Evolutionary conservation across 2,113 vertebrate genomes (phyloP), one percentile per base, ranked within the genome.

Genomic region (Peromyscus maniculatus): DNA sequence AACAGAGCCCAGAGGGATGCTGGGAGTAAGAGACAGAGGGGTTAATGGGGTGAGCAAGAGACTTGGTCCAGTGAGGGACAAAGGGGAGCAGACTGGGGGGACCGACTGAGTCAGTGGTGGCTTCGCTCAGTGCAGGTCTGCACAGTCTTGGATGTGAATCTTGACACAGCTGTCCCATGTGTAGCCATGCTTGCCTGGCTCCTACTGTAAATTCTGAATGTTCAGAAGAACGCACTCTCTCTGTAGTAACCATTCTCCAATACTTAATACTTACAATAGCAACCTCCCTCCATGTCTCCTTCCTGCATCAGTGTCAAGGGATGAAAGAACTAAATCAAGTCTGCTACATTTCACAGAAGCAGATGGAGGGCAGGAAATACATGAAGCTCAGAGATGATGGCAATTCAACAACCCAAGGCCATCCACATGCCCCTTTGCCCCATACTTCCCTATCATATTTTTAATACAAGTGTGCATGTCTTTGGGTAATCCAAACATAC

Each of bases 151-250:
- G 33, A 9, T 83, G 92, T 16, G 3, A 82, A 49, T 43, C 31
- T 36, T 7, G 0, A 17, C 0, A 3, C 2, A 1, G 17, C n/a
- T 13, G 77, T 19, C 19, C n/a, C 39, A 11, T 5, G 11, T 0
- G 2, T 2, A 0, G 1, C 74, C 57, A 11, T 0, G 16, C 78
- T 28, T 15, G 15, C 9, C 57, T 1, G 5, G 57, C 15, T 17
- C 24, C 5, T 1, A 26, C 16, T 22, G 15, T n/a, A 3, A 64
- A 55, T 24, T 59, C 72, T 49, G 16, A 55, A 67, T 66, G 62
- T 33, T 31, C 31, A 33, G 84, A 66, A 7, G 28, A 46, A 66
- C 7, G 3, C 28, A 49, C 10, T 11, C 8, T 21, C 77, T 39
- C 19, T 26, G 24, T 78, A 12, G 67, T 36, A 33, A 8, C 66